phyloP scores from a whole-genome alignment of 2,888 invertebrate genomes.

The Synanthedon tipuliformis region DNA sequence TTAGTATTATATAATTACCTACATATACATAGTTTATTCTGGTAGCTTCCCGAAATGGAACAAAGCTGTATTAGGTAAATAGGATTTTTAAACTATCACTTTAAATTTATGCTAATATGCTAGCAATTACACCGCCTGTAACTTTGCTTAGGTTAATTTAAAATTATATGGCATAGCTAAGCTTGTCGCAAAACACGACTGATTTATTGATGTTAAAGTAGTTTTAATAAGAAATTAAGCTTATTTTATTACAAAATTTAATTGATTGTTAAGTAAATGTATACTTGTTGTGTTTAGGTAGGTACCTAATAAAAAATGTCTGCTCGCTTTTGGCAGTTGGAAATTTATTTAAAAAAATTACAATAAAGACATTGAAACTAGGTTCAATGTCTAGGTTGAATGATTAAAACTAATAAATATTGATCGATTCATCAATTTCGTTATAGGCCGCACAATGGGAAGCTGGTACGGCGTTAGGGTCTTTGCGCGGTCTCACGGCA shows the following conservation, averaged over 20 bases:
- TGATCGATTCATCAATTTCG: neutral
- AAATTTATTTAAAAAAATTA: too few relatives aligned
- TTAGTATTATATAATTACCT: slow-evolving; percentile 1
- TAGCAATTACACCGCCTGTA: neutral
- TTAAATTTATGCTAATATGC: neutral
- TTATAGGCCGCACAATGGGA: slow-evolving; percentile 60
- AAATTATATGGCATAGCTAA: slow-evolving; percentile 19
- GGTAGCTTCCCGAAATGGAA: neutral
- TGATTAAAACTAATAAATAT: too few relatives aligned
- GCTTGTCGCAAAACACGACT: slow-evolving; percentile 23
- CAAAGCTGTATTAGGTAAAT: neutral
- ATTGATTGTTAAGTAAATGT: too few relatives aligned
- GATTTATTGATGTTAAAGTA: slow-evolving; percentile 5
- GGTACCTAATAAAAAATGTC: too few relatives aligned
- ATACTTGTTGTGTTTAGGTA: too few relatives aligned
- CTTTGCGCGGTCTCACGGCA: slow-evolving; percentile 86
- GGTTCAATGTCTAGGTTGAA: too few relatives aligned
- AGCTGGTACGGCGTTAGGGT: slow-evolving; percentile 81
- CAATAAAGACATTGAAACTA: too few relatives aligned
- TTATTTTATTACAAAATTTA: slow-evolving; percentile 11
- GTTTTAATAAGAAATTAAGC: slow-evolving; percentile 10
- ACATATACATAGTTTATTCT: neutral
- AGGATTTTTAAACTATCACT: neutral
- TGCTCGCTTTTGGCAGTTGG: too few relatives aligned
- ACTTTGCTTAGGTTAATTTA: neutral